These are phyloP conservation scores for Chamaedrilus cognettii DNA, from an alignment of 2,888 invertebrate genomes.

Conservation along the genomic window DNA sequence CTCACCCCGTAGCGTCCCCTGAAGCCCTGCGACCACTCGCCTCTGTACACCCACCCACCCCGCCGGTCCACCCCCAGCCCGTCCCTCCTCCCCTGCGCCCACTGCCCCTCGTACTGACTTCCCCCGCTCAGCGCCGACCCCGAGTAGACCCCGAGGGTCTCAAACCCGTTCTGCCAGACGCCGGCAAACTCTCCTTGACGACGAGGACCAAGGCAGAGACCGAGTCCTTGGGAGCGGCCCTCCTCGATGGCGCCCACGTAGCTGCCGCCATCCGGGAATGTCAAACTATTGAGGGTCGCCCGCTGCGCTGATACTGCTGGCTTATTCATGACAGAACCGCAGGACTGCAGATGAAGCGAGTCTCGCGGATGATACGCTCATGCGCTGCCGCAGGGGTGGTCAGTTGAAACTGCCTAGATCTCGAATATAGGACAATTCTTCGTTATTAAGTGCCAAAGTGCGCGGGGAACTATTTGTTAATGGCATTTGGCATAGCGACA, in stretches of 20 bases:
- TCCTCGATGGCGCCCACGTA: constrained; percentile 8
- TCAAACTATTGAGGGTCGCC: too few relatives aligned
- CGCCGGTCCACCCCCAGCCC: constrained; percentile 97
- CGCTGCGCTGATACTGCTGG: too few relatives aligned
- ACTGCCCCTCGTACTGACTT: constrained; percentile 72
- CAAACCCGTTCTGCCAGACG: neutral
- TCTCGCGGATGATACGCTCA: too few relatives aligned
- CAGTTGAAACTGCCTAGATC: too few relatives aligned
- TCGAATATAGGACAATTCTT: too few relatives aligned
- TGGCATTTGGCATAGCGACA: too few relatives aligned
- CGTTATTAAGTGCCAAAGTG: too few relatives aligned
- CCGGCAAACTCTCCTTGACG: constrained; percentile 11
- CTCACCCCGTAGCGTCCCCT: constrained; percentile 98
- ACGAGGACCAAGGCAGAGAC: neutral
- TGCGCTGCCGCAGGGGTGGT: too few relatives aligned
- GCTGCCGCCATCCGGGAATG: constrained; percentile 10
- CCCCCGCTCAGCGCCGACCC: neutral
- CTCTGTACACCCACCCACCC: constrained; percentile 96
- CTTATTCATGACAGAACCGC: too few relatives aligned
- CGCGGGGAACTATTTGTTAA: too few relatives aligned
- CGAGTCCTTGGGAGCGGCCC: constrained; percentile 12
- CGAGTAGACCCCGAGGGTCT: constrained; percentile 2
- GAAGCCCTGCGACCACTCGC: constrained; percentile 98
- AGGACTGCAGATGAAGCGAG: too few relatives aligned
- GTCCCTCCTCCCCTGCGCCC: constrained; percentile 99